phyloP scores from a whole-genome alignment of 2,113 vertebrate species.

The Sphyrna mokarran region DNA sequence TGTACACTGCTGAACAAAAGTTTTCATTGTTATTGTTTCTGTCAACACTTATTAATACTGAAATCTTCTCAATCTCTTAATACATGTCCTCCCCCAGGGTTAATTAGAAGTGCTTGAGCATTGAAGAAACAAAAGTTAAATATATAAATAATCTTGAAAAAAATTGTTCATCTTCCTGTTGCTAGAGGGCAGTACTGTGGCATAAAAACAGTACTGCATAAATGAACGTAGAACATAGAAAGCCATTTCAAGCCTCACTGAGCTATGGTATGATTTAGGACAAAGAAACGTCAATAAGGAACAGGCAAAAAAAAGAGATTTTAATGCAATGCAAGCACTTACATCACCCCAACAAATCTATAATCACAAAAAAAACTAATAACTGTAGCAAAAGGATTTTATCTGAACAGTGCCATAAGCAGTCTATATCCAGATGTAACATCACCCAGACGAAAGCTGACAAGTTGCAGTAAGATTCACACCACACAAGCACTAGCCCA shows the following conservation, averaged over 20 bases:
- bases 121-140: neutral
- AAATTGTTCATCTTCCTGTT: neutral
- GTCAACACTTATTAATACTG: neutral
- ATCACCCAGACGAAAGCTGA: no score
- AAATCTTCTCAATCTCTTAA: neutral
- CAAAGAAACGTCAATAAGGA: neutral
- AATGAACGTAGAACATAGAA: neutral
- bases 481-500: no score
- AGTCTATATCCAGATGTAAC: no score
- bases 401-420: neutral
- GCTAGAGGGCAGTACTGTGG: conserved; percentile 16
- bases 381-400: neutral
- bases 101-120: neutral
- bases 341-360: neutral
- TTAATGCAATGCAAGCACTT: neutral
- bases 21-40: neutral
- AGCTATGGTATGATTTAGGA: neutral
- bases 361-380: neutral
- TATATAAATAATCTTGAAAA: neutral
- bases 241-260: conserved; percentile 6
- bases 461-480: no score
- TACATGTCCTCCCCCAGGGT: neutral
- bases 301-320: neutral
- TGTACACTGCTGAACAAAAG: neutral
- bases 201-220: neutral